Conservation (phyloP, 2,113 vertebrate genomes). For the Osmerus mordax region DNA sequence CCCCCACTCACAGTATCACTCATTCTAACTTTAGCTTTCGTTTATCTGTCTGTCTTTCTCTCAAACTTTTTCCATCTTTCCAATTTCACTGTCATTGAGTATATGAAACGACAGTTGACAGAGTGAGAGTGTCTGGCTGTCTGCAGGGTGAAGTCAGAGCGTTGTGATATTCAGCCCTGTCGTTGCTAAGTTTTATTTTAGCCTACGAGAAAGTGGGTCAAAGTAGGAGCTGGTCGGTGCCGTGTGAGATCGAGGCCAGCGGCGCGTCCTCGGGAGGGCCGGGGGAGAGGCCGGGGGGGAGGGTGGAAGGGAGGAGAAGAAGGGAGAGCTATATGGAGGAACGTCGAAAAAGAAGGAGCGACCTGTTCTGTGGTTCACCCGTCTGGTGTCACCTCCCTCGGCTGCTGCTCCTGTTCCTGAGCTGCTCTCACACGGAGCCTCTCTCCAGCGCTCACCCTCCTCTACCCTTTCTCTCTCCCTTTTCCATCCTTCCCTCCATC, state of each 20-base stretch:
- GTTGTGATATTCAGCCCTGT: constrained; percentile 21
- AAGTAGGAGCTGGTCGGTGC: constrained; percentile 30
- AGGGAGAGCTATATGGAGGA: not conserved
- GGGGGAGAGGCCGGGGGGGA: constrained; percentile 20
- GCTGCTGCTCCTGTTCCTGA: constrained; percentile 36
- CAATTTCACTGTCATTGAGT: not conserved
- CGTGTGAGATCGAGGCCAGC: constrained; percentile 56
- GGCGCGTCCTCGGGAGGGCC: constrained; percentile 38
- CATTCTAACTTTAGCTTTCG: not conserved
- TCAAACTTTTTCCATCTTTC: not conserved
- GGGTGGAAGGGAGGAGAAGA: constrained; percentile 11
- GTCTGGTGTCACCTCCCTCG: constrained; percentile 35
- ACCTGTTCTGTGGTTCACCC: constrained; percentile 36
- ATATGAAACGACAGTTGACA: not conserved
- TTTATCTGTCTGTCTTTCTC: not conserved
- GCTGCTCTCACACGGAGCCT: not conserved
- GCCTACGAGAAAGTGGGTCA: constrained; percentile 63
- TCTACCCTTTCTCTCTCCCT: not conserved
- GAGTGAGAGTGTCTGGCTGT: not conserved
- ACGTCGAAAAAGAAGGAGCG: constrained; percentile 1
- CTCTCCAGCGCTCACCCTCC: not conserved
- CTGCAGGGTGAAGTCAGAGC: not conserved
- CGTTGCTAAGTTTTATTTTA: constrained; percentile 54
- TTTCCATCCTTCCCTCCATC: not conserved
- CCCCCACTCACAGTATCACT: not conserved